phyloP scores from a whole-genome alignment of 2,113 vertebrate genomes.

The Plecturocebus donacophilus region DNA sequence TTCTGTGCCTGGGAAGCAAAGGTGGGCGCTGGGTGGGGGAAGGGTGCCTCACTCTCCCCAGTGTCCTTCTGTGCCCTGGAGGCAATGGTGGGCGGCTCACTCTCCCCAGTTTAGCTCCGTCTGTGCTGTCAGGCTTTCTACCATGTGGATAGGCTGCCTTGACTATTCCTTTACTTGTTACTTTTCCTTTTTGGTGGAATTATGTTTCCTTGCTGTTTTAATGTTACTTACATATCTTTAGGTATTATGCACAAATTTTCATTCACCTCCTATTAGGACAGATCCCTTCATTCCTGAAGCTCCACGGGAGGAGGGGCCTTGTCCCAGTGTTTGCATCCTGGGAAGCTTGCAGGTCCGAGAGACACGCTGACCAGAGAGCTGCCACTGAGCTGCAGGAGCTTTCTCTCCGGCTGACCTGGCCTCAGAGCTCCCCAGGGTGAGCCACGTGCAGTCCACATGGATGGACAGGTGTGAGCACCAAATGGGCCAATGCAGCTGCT shows the following conservation, averaged over 20 bases:
- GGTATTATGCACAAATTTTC: neutral
- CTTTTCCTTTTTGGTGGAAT: neutral
- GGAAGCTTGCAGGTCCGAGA: neutral
- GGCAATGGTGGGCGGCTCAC: neutral
- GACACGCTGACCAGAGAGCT: neutral
- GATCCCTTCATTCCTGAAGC: neutral
- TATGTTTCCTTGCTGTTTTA: neutral
- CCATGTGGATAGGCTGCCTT: fast-evolving
- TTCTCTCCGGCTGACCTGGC: neutral
- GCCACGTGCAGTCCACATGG: neutral
- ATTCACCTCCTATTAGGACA: no score
- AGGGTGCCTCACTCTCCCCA: neutral
- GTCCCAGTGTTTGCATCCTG: neutral
- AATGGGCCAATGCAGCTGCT: neutral
- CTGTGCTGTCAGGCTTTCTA: neutral
- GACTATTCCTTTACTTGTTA: neutral
- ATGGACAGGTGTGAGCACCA: neutral
- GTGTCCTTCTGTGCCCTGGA: neutral
- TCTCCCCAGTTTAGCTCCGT: neutral
- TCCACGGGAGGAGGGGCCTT: neutral
- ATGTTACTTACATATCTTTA: neutral
- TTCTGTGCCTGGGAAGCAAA: neutral
- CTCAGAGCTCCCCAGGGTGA: neutral
- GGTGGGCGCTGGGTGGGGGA: neutral
- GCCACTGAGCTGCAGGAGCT: neutral